phyloP scores from a whole-genome alignment of 1,140 invertebrate genomes.

The Philotrypesis tridentata region DNA sequence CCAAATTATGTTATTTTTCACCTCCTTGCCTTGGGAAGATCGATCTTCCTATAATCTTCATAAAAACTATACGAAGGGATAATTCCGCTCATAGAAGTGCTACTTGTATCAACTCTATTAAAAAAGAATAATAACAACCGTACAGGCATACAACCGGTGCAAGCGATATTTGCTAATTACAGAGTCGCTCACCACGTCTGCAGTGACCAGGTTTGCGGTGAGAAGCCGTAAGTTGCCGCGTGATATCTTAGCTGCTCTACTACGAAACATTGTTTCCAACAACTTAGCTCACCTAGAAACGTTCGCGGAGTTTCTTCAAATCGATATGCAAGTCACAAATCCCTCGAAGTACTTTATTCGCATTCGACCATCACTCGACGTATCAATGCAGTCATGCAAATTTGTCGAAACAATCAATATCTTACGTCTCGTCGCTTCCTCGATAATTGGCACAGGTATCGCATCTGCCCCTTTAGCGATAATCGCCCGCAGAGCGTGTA shows the following conservation, averaged over 20 bases:
- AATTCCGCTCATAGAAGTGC: too few relatives aligned
- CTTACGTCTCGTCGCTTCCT: not conserved
- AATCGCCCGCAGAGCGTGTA: not conserved
- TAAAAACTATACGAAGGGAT: too few relatives aligned
- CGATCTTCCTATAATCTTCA: too few relatives aligned
- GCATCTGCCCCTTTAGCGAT: not conserved
- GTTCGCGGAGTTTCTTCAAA: too few relatives aligned
- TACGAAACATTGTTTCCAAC: not conserved
- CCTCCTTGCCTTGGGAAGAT: too few relatives aligned
- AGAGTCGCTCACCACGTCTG: not conserved
- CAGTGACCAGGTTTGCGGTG: not conserved
- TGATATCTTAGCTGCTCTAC: not conserved
- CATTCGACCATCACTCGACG: not conserved
- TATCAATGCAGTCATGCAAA: not conserved
- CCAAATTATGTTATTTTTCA: too few relatives aligned
- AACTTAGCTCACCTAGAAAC: not conserved
- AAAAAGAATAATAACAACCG: too few relatives aligned
- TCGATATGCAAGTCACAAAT: not conserved
- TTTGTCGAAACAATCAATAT: not conserved
- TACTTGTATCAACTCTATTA: too few relatives aligned
- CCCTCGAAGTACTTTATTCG: not conserved
- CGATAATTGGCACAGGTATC: not conserved
- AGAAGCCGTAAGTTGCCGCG: not conserved
- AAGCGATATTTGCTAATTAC: not conserved
- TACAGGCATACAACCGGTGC: too few relatives aligned